Evolutionary conservation across 2,113 vertebrate genomes (phyloP).

Genomic region (Himantopus leucocephalus): DNA sequence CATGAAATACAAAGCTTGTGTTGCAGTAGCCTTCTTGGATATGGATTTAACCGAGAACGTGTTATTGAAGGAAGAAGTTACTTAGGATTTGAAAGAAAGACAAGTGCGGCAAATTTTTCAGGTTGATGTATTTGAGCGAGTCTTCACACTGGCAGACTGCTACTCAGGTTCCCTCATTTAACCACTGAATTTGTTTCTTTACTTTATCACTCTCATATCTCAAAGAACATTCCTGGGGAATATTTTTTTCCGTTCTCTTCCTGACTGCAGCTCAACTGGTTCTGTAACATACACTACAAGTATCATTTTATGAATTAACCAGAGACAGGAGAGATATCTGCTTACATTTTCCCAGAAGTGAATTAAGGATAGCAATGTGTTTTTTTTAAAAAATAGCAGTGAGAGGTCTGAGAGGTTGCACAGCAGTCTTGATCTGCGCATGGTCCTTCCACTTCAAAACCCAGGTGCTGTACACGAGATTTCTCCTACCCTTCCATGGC

Average conservation of each 20-base stretch:
- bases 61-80: background rate
- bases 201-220: background rate
- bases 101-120: background rate
- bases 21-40: background rate
- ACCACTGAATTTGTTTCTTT: background rate
- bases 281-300: background rate
- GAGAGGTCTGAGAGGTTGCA: background rate
- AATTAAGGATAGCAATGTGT: background rate
- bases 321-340: background rate
- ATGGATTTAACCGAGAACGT: background rate
- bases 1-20: background rate
- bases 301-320: background rate
- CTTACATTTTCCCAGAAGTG: background rate
- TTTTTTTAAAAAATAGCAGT: background rate
- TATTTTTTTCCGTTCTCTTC: background rate
- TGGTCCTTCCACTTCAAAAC: background rate
- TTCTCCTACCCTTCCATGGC: background rate
- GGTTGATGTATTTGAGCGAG: background rate
- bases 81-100: background rate
- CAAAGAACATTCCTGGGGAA: background rate
- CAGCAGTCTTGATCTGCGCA: background rate
- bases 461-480: background rate
- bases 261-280: background rate
- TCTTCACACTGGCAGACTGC: background rate
- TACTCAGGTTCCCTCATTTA: background rate